A percentile compares a stretch with the other conserved stretches of the same genome.
These are phyloP conservation scores for Acanthurus lineatus DNA, from an alignment of 2,797 vertebrate species.

Conservation along the genomic window DNA sequence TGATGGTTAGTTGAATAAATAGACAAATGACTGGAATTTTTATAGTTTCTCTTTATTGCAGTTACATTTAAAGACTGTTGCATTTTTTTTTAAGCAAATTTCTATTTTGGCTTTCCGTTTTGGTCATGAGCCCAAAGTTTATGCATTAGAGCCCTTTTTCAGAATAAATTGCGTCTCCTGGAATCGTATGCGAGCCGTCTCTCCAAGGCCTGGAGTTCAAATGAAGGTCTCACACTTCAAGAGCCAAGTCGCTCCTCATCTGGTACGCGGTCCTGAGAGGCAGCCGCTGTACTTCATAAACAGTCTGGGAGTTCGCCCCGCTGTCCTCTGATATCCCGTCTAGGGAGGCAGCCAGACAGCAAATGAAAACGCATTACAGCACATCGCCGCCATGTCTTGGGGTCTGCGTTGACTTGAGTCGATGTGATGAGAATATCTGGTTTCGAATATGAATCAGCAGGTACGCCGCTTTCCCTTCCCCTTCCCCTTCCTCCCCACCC, in stretches of 20 bases:
- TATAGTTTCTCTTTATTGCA: background rate
- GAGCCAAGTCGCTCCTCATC: conserved; percentile 42
- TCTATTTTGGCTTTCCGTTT: conserved; percentile 33
- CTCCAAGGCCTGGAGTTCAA: conserved; percentile 48
- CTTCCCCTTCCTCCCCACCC: no score
- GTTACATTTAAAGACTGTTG: background rate
- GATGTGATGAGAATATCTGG: no score
- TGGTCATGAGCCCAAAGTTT: conserved; percentile 32
- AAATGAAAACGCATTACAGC: background rate
- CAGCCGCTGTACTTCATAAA: conserved; percentile 41
- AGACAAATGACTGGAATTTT: background rate
- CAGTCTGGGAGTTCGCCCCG: conserved; percentile 38
- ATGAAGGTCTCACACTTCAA: conserved; percentile 47
- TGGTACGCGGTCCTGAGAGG: conserved; percentile 36
- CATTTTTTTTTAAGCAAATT: conserved; percentile 27
- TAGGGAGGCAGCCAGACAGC: conserved; percentile 43
- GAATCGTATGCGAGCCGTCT: conserved; percentile 47
- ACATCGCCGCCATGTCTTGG: no score
- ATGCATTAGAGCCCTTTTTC: conserved; percentile 30
- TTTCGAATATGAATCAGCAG: no score
- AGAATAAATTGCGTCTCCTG: conserved; percentile 23
- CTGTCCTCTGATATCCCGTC: conserved; percentile 56
- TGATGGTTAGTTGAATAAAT: background rate
- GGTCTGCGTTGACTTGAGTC: no score
- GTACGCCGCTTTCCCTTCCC: no score